A percentile compares a stretch with the other conserved stretches of the same genome.
phyloP scores from a whole-genome alignment of 1,140 invertebrate genomes.

The Drosophila hydei region DNA sequence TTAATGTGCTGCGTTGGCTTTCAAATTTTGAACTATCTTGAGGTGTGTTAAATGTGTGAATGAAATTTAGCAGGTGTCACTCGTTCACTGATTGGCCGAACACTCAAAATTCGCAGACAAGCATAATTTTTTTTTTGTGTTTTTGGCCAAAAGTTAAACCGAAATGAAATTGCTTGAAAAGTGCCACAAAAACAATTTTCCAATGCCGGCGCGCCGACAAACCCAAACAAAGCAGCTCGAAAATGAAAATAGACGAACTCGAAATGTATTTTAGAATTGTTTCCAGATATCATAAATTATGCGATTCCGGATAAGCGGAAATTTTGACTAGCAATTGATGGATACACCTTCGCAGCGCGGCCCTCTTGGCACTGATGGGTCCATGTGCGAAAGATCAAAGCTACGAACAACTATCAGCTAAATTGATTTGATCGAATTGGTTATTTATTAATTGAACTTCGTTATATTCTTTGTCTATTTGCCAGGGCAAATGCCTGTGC shows the following conservation, averaged over 20 bases:
- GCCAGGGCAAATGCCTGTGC: constrained; percentile 80
- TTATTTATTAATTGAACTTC: constrained; percentile 52
- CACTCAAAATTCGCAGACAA: constrained; percentile 4
- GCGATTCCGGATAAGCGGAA: constrained; percentile 30
- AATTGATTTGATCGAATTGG: constrained; percentile 9
- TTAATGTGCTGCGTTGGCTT: constrained; percentile 17
- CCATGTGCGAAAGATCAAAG: constrained; percentile 50
- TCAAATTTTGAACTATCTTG: constrained; percentile 20
- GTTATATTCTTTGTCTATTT: constrained; percentile 12
- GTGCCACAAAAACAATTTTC: constrained; percentile 10
- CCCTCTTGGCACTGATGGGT: constrained; percentile 16
- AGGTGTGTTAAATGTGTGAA: constrained; percentile 51
- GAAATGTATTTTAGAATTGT: constrained; percentile 16
- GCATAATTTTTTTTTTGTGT: constrained; percentile 3
- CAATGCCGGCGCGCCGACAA: background rate
- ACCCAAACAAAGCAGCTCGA: constrained; percentile 10
- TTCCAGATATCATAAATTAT: constrained; percentile 40
- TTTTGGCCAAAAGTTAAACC: constrained; percentile 14
- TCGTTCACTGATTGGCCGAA: constrained; percentile 14
- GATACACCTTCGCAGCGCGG: constrained; percentile 9
- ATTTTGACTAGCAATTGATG: constrained; percentile 44
- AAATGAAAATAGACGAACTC: constrained; percentile 1
- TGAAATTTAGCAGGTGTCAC: constrained; percentile 67
- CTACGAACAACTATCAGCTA: background rate
- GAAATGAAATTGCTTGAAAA: constrained; percentile 23